Percentiles rank a stretch among this genome's conserved stretches.
These are phyloP conservation scores for Electrophaes corylata DNA, from an alignment of 2,888 invertebrate genomes.

Conservation along the genomic window DNA sequence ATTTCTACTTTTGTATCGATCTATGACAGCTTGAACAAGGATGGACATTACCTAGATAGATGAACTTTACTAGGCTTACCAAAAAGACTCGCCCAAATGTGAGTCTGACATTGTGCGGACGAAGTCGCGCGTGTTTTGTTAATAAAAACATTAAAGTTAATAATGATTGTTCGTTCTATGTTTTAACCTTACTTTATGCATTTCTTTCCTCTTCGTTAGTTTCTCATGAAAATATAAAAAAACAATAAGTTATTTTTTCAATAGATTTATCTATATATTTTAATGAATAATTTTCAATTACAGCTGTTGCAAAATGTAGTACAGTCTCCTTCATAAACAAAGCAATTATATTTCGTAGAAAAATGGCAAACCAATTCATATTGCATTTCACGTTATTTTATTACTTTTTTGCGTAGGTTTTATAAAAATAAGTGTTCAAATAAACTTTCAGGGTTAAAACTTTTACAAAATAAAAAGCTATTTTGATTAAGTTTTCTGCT, in stretches of 20 bases:
- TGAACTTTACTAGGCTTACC: too few relatives aligned
- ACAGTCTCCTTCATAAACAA: slow-evolving; percentile 67
- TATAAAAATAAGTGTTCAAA: slow-evolving; percentile 17
- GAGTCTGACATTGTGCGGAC: too few relatives aligned
- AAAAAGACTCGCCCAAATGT: too few relatives aligned
- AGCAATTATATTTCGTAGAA: slow-evolving; percentile 64
- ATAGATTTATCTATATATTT: slow-evolving; percentile 85
- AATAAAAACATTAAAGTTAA: too few relatives aligned
- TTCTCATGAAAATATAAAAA: slow-evolving; percentile 32
- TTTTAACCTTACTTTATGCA: too few relatives aligned
- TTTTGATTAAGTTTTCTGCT: background rate
- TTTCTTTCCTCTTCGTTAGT: background rate
- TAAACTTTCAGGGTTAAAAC: background rate
- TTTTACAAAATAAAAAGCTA: background rate
- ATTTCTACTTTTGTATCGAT: too few relatives aligned
- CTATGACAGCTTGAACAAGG: too few relatives aligned
- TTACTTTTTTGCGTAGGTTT: background rate
- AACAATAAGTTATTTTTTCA: slow-evolving; percentile 71
- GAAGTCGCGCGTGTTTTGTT: too few relatives aligned
- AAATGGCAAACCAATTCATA: slow-evolving; percentile 70
- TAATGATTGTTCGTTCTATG: too few relatives aligned
- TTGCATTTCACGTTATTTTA: slow-evolving; percentile 61
- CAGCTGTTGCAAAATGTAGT: slow-evolving; percentile 72
- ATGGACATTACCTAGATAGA: too few relatives aligned
- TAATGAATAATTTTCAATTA: slow-evolving; percentile 83